A percentile compares a stretch with the other conserved stretches of the same genome.
Evolutionary conservation across 2,888 invertebrate genomes (phyloP).

Genomic region (Campopleginae sp.): DNA sequence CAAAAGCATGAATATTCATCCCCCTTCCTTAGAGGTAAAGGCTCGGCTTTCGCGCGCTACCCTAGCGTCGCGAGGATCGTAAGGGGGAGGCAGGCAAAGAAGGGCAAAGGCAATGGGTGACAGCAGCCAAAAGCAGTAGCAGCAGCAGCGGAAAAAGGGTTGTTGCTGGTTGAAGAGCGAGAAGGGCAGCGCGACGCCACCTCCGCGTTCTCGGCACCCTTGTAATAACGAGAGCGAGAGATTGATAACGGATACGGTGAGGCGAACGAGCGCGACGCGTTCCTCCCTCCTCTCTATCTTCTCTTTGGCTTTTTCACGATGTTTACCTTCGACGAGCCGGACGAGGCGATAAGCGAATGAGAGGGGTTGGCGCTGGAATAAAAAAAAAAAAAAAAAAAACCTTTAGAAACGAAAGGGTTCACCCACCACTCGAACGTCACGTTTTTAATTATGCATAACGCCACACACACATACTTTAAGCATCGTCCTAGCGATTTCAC

Average conservation of each 20-base stretch:
- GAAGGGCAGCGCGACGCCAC: constrained; percentile 53
- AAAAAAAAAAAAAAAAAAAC: constrained; percentile 66
- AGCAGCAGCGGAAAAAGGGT: constrained; percentile 62
- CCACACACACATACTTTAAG: constrained; percentile 31
- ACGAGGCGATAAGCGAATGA: constrained; percentile 77
- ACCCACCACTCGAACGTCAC: constrained; percentile 76
- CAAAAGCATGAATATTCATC: constrained; percentile 83
- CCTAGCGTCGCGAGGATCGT: constrained; percentile 65
- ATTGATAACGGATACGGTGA: constrained; percentile 82
- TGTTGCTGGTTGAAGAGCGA: constrained; percentile 64
- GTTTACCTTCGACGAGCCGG: constrained; percentile 80
- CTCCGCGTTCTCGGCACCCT: constrained; percentile 50
- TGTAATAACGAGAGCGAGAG: constrained; percentile 75
- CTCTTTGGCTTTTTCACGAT: constrained; percentile 83
- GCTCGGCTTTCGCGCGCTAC: constrained; percentile 72
- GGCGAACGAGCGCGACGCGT: constrained; percentile 55
- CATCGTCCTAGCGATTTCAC: constrained; percentile 56
- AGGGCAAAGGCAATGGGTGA: constrained; percentile 61
- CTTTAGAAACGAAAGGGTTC: constrained; percentile 69
- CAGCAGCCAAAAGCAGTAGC: constrained; percentile 63
- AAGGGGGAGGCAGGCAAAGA: constrained; percentile 33
- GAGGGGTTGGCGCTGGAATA: constrained; percentile 66
- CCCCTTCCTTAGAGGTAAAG: constrained; percentile 79
- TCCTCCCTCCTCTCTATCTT: constrained; percentile 42
- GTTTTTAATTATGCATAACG: constrained; percentile 76